Percentiles rank a stretch among this genome's conserved stretches.
These are phyloP conservation scores for Ecliptopera silaceata DNA, from an alignment of 2,888 invertebrate genomes.

Conservation along the genomic window DNA sequence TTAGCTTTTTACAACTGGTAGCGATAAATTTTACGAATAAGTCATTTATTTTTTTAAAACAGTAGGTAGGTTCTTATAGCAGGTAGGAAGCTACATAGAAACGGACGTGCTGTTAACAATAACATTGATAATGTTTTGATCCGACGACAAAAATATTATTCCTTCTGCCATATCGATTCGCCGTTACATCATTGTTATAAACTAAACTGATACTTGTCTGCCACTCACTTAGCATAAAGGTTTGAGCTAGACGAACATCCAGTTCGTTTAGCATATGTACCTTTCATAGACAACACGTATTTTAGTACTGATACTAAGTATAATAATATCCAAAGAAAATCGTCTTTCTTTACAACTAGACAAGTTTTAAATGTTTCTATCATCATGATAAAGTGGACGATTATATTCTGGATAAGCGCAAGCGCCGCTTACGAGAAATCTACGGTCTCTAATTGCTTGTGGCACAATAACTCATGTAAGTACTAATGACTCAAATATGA, in stretches of 20 bases:
- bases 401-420: slow-evolving; percentile 41
- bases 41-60: too few species aligned
- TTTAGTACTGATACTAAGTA: not conserved
- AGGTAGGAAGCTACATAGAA: not conserved
- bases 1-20: too few species aligned
- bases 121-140: slow-evolving; percentile 19
- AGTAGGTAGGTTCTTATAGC: too few species aligned
- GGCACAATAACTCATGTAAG: slow-evolving; percentile 63
- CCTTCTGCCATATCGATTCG: not conserved
- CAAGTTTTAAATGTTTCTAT: not conserved
- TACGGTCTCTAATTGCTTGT: slow-evolving; percentile 46
- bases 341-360: not conserved
- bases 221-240: slow-evolving; percentile 14
- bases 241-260: not conserved
- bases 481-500: slow-evolving; percentile 30
- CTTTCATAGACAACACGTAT: not conserved
- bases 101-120: slow-evolving; percentile 11
- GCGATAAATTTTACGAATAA: too few species aligned
- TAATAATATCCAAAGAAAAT: not conserved
- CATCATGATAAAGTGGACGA: slow-evolving; percentile 44
- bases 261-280: slow-evolving; percentile 5
- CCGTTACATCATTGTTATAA: slow-evolving; percentile 13
- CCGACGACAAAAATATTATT: slow-evolving; percentile 18
- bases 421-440: slow-evolving; percentile 43
- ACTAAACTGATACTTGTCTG: not conserved